Conservation (phyloP, 53 echinoderm and acorn worm genomes). For the Apostichopus leukothele region DNA sequence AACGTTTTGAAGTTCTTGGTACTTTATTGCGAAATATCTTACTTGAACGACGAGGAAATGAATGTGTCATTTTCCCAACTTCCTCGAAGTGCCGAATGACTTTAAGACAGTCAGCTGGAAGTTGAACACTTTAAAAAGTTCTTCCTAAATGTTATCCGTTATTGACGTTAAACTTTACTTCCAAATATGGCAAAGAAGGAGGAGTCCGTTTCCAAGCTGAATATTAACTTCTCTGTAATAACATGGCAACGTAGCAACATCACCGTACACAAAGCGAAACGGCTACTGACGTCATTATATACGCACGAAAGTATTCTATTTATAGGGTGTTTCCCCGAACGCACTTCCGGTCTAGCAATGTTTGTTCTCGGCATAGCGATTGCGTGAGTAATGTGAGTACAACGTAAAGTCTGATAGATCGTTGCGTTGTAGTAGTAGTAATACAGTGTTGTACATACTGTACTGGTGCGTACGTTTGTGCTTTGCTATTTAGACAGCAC, state of each 20-base stretch:
- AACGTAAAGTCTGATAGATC: background rate
- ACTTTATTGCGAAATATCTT: no score
- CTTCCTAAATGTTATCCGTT: background rate
- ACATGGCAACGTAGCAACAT: conserved; percentile 34
- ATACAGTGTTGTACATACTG: background rate
- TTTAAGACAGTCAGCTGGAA: no score
- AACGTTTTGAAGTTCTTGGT: no score
- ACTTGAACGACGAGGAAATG: no score
- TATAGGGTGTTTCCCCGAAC: conserved; percentile 99
- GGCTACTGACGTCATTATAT: conserved; percentile 83
- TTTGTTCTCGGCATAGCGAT: conserved; percentile 40
- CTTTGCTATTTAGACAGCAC: background rate
- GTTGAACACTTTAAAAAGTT: no score
- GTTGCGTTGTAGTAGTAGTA: background rate
- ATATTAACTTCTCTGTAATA: conserved; percentile 21
- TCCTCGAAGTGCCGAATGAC: no score
- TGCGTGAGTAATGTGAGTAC: conserved; percentile 38
- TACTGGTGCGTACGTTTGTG: background rate
- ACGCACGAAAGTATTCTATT: conserved; percentile 93
- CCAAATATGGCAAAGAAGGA: conserved; percentile 24
- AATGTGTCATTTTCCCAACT: no score
- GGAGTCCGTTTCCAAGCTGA: conserved; percentile 36
- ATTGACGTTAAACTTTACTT: background rate
- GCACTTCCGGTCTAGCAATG: conserved; percentile 87
- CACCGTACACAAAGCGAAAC: conserved; percentile 51